A percentile compares a stretch with the other conserved stretches of the same genome.
Evolutionary conservation across 2,113 vertebrate genomes (phyloP).

Genomic region (Tachysurus vachellii): DNA sequence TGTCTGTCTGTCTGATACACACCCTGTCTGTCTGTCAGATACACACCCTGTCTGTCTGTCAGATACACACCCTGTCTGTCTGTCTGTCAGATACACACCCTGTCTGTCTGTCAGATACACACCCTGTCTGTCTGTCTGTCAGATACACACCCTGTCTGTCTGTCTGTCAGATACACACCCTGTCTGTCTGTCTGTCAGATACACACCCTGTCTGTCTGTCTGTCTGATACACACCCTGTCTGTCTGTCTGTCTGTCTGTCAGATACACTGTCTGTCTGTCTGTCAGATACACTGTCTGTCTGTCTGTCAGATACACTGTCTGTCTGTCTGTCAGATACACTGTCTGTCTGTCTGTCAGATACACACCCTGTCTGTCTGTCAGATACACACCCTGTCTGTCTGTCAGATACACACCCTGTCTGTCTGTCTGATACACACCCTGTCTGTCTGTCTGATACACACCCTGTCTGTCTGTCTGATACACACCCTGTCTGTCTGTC

Average conservation of each 20-base stretch:
- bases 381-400: too few relatives aligned
- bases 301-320: too few relatives aligned
- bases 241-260: not conserved
- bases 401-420: too few relatives aligned
- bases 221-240: not conserved
- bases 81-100: too few relatives aligned
- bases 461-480: too few relatives aligned
- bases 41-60: not conserved
- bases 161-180: not conserved
- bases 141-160: not conserved
- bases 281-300: too few relatives aligned
- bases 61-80: not conserved
- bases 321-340: not conserved
- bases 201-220: not conserved
- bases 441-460: too few relatives aligned
- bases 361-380: too few relatives aligned
- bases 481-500: too few relatives aligned
- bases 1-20: not conserved
- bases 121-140: not conserved
- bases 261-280: not conserved
- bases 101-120: not conserved
- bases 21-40: not conserved
- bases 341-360: too few relatives aligned
- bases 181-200: not conserved
- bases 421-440: too few relatives aligned